These are phyloP conservation scores for Euzetes globulus DNA, from an alignment of 2,888 invertebrate genomes.

Conservation along the genomic window DNA sequence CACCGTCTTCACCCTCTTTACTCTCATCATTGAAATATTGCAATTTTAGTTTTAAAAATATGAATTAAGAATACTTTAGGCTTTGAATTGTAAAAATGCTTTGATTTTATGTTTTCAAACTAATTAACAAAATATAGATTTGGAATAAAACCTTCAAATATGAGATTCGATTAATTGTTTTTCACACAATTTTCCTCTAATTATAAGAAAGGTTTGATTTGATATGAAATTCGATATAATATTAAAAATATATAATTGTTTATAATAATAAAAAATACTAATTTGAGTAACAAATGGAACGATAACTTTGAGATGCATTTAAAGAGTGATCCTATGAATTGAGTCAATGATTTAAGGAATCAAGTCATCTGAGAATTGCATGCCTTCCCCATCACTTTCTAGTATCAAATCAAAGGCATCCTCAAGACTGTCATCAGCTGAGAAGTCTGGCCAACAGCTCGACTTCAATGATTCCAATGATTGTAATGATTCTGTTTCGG, in stretches of 20 bases:
- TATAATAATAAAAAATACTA: background rate
- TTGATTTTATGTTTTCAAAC: too few relatives aligned
- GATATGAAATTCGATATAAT: too few relatives aligned
- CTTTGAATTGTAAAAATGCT: too few relatives aligned
- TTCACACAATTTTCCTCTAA: background rate
- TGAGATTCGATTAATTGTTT: too few relatives aligned
- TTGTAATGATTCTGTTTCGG: conserved; percentile 37
- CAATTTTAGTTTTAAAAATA: too few relatives aligned
- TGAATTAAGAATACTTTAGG: too few relatives aligned
- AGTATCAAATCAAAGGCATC: conserved; percentile 51
- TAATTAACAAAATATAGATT: too few relatives aligned
- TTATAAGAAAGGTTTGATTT: background rate
- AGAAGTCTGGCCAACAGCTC: conserved; percentile 35
- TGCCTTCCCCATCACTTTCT: conserved; percentile 57
- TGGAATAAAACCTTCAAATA: too few relatives aligned
- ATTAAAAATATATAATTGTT: background rate
- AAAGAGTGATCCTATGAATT: background rate
- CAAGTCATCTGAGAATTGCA: conserved; percentile 45
- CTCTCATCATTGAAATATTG: too few relatives aligned
- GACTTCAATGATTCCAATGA: conserved; percentile 38
- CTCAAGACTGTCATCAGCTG: conserved; percentile 37
- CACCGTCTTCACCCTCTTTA: too few relatives aligned
- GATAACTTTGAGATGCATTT: background rate
- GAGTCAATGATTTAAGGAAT: conserved; percentile 30
- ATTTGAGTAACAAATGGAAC: background rate